Conservation (phyloP, 2,888 invertebrate species). For the Ophion ellenae region DNA sequence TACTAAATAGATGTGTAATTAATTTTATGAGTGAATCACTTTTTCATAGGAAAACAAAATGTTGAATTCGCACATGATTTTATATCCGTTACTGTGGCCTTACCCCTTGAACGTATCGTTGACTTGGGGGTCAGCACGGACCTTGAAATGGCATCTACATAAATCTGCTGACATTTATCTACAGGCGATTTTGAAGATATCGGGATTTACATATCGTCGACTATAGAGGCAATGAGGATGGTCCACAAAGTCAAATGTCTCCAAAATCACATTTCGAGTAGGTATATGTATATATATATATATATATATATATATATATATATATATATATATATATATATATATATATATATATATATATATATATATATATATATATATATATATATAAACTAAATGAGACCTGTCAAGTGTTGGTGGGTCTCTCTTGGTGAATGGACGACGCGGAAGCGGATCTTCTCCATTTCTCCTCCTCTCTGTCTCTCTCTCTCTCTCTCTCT, state of each 20-base stretch:
- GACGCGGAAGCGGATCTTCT: conserved; percentile 60
- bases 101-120: too few relatives aligned
- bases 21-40: too few relatives aligned
- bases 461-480: conserved; percentile 1
- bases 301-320: conserved; percentile 34
- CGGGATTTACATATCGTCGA: background rate
- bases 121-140: too few relatives aligned
- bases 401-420: conserved; percentile 19
- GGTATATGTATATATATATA: background rate
- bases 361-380: background rate
- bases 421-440: conserved; percentile 46
- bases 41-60: too few relatives aligned
- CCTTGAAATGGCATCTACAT: too few relatives aligned
- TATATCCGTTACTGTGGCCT: too few relatives aligned
- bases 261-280: background rate
- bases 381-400: conserved; percentile 17
- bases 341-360: background rate
- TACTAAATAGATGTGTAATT: too few relatives aligned
- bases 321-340: background rate
- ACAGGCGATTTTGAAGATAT: background rate
- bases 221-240: background rate
- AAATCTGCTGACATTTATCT: background rate
- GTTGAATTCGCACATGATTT: too few relatives aligned
- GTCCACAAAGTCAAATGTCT: background rate
- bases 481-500: conserved; percentile 10